Percentiles rank a stretch among this genome's conserved stretches.
Evolutionary conservation across 2,888 invertebrate genomes (phyloP).

Genomic region (Camptogramma bilineatum): DNA sequence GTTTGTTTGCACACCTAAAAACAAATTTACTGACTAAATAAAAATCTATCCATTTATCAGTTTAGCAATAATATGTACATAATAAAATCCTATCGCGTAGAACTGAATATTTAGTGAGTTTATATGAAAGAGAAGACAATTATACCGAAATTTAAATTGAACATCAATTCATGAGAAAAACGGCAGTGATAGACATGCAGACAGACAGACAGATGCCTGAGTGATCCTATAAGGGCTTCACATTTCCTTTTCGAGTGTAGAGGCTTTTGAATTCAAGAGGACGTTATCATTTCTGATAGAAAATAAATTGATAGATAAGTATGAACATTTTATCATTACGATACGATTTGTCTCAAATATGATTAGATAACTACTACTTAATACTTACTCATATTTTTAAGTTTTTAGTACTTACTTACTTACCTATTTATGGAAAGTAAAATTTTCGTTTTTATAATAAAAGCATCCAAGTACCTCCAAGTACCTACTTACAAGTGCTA

Average conservation of each 20-base stretch:
- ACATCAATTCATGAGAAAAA: conserved; percentile 10
- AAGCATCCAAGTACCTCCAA: too few species aligned
- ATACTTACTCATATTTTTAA: not conserved
- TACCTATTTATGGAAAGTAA: not conserved
- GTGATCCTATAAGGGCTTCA: conserved; percentile 22
- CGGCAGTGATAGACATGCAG: conserved; percentile 29
- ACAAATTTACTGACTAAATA: too few species aligned
- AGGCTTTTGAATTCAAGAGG: conserved; percentile 20
- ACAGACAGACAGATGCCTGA: conserved; percentile 20
- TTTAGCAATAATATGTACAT: too few species aligned
- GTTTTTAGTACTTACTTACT: not conserved
- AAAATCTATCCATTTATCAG: too few species aligned
- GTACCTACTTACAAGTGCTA: too few species aligned
- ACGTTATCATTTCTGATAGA: conserved; percentile 9
- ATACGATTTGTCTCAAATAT: not conserved
- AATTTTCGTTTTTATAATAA: too few species aligned
- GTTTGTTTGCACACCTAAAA: too few species aligned
- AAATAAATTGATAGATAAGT: not conserved
- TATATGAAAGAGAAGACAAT: not conserved
- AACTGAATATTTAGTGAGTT: not conserved
- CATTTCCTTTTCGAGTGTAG: conserved; percentile 8
- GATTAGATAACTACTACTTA: not conserved
- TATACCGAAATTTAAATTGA: conserved; percentile 10
- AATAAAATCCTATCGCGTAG: not conserved
- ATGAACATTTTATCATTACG: not conserved